Evolutionary conservation across 2,888 invertebrate genomes (phyloP).

Genomic region (Exocentrus adspersus): DNA sequence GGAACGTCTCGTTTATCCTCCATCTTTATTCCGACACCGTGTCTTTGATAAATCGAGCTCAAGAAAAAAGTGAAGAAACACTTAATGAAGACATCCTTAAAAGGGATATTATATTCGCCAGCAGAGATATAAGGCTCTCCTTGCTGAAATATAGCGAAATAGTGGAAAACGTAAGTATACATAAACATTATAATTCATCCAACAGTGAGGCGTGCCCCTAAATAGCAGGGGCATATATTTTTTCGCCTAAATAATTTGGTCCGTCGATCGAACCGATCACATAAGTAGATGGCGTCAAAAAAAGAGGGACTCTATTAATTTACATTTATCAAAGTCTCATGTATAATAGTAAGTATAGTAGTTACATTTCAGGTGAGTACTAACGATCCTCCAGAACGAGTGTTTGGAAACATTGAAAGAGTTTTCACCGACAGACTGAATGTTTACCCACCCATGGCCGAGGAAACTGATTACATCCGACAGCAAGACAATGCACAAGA

Average conservation of each 20-base stretch:
- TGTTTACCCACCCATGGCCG: slow-evolving; percentile 28
- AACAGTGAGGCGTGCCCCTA: no score
- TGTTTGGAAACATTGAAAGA: slow-evolving; percentile 33
- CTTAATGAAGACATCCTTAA: slow-evolving; percentile 39
- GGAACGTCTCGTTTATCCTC: slow-evolving; percentile 54
- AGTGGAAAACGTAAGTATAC: slow-evolving; percentile 41
- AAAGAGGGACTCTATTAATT: no score
- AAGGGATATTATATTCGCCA: slow-evolving; percentile 44
- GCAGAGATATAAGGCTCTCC: slow-evolving; percentile 49
- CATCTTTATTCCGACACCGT: slow-evolving; percentile 52
- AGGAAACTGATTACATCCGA: slow-evolving; percentile 37
- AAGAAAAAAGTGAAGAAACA: slow-evolving; percentile 30
- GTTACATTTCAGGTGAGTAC: slow-evolving; percentile 37
- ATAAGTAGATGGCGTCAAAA: no score
- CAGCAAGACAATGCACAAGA: slow-evolving; percentile 11
- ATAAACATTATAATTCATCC: no score
- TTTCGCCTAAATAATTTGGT: no score
- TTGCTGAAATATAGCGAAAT: slow-evolving; percentile 34
- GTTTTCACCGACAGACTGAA: slow-evolving; percentile 31
- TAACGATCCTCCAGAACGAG: slow-evolving; percentile 30
- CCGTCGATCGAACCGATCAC: no score
- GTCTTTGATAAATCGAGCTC: slow-evolving; percentile 44
- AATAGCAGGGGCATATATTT: no score
- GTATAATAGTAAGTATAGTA: no score
- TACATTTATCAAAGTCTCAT: no score